Evolutionary conservation across 2,797 vertebrate genomes (phyloP).

Genomic region (Etheostoma nigrum): DNA sequence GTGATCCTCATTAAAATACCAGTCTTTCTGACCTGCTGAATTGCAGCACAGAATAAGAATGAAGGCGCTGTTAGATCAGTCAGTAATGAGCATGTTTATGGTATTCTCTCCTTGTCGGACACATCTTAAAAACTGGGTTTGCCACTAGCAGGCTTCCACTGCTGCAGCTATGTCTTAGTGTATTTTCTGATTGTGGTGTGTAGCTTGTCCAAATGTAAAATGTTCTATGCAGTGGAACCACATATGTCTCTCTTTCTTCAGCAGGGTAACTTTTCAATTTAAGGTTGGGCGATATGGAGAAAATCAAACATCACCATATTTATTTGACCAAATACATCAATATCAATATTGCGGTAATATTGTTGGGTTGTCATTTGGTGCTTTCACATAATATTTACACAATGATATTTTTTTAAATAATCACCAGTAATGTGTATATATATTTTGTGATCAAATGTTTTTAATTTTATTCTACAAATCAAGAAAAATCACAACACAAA

Average conservation of each 20-base stretch:
- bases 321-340: no score
- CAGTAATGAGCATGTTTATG: conserved; percentile 14
- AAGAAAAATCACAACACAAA: no score
- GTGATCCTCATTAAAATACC: not conserved
- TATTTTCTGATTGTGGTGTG: not conserved
- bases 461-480: no score
- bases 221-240: not conserved
- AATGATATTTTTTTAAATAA: no score
- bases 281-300: no score
- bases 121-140: not conserved
- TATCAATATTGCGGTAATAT: no score
- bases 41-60: conserved; percentile 4
- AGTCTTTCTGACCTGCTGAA: conserved; percentile 3
- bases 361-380: no score
- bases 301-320: no score
- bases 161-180: not conserved
- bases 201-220: not conserved
- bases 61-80: conserved; percentile 11
- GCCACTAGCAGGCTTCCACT: not conserved
- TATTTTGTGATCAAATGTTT: no score
- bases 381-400: no score
- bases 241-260: not conserved
- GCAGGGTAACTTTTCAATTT: not conserved
- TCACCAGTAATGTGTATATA: no score
- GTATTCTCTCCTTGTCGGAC: not conserved